phyloP scores from a whole-genome alignment of 1,140 invertebrate species.

The Yoshiicerus persimilis region DNA sequence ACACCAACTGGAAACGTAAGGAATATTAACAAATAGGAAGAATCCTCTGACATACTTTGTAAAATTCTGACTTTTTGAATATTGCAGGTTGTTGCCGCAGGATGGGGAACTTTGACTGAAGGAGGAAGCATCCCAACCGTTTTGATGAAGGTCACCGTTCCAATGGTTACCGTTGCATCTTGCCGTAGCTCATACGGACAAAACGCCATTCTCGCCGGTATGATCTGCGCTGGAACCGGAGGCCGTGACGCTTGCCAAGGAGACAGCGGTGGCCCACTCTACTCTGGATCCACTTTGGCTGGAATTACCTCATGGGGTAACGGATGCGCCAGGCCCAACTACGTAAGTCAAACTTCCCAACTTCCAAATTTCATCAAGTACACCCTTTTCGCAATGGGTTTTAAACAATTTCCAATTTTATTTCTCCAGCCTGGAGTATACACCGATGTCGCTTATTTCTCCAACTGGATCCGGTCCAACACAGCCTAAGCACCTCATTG shows the following conservation, averaged over 20 bases:
- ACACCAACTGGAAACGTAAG: neutral
- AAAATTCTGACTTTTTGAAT: too few relatives aligned
- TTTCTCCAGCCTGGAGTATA: slow-evolving; percentile 56
- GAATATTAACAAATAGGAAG: too few relatives aligned
- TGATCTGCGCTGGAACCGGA: slow-evolving; percentile 55
- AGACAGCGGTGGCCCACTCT: slow-evolving; percentile 41
- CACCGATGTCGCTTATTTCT: slow-evolving; percentile 55
- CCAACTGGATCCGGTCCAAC: slow-evolving; percentile 54
- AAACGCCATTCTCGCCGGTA: slow-evolving; percentile 39
- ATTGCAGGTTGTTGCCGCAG: slow-evolving; percentile 38
- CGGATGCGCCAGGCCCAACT: slow-evolving; percentile 54
- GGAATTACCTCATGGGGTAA: slow-evolving; percentile 58
- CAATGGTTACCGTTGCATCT: slow-evolving; percentile 49
- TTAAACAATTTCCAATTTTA: neutral
- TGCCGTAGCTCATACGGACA: slow-evolving; percentile 50
- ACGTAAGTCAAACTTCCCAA: neutral
- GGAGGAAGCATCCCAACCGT: slow-evolving; percentile 40
- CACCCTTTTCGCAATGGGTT: too few relatives aligned
- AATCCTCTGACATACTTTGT: too few relatives aligned
- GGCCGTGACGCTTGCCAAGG: slow-evolving; percentile 56
- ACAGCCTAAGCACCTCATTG: neutral
- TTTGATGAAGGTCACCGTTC: slow-evolving; percentile 56
- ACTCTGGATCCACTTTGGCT: neutral
- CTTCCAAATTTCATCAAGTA: too few relatives aligned
- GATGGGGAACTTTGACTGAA: slow-evolving; percentile 49